These are phyloP conservation scores for Cyprinus carpio DNA, from an alignment of 2,113 vertebrate genomes.

Conservation along the genomic window DNA sequence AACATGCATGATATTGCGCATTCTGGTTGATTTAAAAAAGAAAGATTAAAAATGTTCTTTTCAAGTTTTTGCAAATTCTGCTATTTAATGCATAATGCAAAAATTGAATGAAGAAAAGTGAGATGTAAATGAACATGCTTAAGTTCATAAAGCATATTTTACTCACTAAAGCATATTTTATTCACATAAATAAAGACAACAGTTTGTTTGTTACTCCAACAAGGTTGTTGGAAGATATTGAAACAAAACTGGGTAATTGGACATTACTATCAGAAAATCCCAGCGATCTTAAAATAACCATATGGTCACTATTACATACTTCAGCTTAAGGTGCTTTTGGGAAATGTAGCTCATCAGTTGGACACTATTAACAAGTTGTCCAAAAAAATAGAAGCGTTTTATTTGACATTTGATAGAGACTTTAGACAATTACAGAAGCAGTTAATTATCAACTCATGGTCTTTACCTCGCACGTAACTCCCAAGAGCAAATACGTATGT, in stretches of 20 bases:
- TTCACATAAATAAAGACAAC: background rate
- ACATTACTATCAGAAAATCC: background rate
- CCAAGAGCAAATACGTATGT: background rate
- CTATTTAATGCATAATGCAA: background rate
- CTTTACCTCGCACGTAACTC: background rate
- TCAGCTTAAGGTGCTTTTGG: background rate
- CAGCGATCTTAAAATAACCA: background rate
- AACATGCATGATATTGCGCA: background rate
- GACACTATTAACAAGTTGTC: background rate
- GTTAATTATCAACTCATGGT: constrained; percentile 17
- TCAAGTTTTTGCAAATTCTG: background rate
- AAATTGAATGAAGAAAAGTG: background rate
- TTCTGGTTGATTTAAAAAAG: background rate
- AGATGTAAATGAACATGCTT: background rate
- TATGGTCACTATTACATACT: background rate
- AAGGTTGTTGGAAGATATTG: background rate
- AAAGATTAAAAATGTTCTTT: background rate
- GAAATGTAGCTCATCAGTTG: background rate
- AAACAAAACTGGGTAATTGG: background rate
- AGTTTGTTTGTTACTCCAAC: background rate
- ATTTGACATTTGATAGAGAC: constrained; percentile 14
- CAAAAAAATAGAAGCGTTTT: background rate
- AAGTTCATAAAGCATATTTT: background rate
- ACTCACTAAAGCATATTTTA: background rate
- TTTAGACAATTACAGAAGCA: constrained; percentile 10